Evolutionary conservation across 23 tunicate species (phyloP), one percentile per base, ranked within the genome.

Genomic region (Halocynthia aurantium): DNA sequence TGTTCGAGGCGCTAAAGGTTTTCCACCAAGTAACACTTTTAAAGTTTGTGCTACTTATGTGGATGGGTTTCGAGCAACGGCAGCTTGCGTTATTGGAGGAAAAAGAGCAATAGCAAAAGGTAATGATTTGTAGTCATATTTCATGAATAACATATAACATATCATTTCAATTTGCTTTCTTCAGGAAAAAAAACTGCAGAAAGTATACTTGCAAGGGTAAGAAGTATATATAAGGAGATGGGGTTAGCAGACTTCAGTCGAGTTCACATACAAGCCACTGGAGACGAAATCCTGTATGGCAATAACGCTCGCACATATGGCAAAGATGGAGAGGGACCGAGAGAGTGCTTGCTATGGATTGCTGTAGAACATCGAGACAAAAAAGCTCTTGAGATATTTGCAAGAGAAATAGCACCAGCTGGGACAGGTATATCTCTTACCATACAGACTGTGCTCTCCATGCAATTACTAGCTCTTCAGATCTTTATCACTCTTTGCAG

Each of bases 351-450:
- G 10, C 72, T 85, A 7, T 91, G 97, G 97, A 58, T 85, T 21
- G 97, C 97, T 8, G 82, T 91, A 61, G 97, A 91, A 65, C 97
- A 91, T 85, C 82, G 81, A 6, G 84, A 91, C 52, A 91, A 85
- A 71, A 78, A 68, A 51, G 97, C 97, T 17, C 80, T 91, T 20
- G 69, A 85, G 49, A 56, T 91, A 69, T 82, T 91, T 82, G 73
- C 97, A 22, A 57, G 82, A 53, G 97, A 91, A 85, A 81, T 91
- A 7, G 97, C 97, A 6, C 84, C 97, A 13, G 97, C 97, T 6
- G 97, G 97, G 72, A 91, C 97, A 62, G 97, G 97, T 91, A 6
- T 7, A 63, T 65, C 10, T 60, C 80, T 8, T 10, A 5, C 13
- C 55, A 19, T 67, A 19, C 40, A n/a, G 63, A 58, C 72, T 15